phyloP scores from a whole-genome alignment of 1,140 invertebrate genomes.

The Drosophila truncata region DNA sequence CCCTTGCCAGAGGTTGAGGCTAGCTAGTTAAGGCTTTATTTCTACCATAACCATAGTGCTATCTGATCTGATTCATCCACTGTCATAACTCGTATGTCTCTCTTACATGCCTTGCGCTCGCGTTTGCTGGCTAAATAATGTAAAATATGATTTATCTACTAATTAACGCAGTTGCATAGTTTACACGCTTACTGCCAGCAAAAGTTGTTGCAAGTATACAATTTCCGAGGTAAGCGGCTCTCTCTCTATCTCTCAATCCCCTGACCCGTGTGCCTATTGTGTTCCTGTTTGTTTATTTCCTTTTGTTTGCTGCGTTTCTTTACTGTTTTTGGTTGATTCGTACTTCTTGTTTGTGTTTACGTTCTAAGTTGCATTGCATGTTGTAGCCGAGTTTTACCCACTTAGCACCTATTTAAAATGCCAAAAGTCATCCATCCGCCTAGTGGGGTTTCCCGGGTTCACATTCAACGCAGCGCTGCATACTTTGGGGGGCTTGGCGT shows the following conservation, averaged over 20 bases:
- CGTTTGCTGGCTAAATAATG: constrained; percentile 65
- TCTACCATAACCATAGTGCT: constrained; percentile 7
- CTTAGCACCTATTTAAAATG: constrained; percentile 45
- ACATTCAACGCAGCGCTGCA: constrained; percentile 18
- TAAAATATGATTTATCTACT: constrained; percentile 44
- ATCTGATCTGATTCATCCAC: constrained; percentile 35
- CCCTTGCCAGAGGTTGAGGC: constrained; percentile 30
- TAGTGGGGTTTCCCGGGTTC: constrained; percentile 61
- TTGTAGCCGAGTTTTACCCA: constrained; percentile 12
- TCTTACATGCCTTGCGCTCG: constrained; percentile 73
- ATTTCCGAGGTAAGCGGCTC: constrained; percentile 84
- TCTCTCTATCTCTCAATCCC: constrained; percentile 27
- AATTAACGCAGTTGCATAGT: constrained; percentile 77
- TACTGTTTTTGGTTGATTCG: constrained; percentile 21
- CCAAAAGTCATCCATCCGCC: constrained; percentile 61
- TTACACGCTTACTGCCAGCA: constrained; percentile 84
- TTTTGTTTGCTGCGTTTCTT: constrained; percentile 32
- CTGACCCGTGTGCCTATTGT: constrained; percentile 36
- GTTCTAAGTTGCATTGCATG: constrained; percentile 40
- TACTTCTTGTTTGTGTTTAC: constrained; percentile 22
- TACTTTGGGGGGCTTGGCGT: constrained; percentile 41
- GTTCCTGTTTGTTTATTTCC: constrained; percentile 25
- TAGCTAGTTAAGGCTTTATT: constrained; percentile 44
- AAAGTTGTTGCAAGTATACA: constrained; percentile 84
- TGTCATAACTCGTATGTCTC: constrained; percentile 58